Conservation (phyloP, 2,888 invertebrate species). For the Cenopis cana region DNA sequence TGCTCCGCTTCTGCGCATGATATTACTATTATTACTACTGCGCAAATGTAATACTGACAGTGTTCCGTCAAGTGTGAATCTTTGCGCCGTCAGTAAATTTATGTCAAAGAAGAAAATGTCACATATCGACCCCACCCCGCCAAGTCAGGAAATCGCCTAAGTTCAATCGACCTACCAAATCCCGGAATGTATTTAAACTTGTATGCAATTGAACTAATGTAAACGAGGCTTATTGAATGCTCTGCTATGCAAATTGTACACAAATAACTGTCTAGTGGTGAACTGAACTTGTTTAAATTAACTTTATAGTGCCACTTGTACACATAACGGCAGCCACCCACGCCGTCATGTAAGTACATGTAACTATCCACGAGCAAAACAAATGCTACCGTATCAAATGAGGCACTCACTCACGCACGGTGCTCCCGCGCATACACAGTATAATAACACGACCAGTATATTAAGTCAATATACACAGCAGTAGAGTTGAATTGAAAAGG, state of each 20-base stretch:
- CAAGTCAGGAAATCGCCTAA: too few relatives aligned
- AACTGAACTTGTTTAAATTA: slow-evolving; percentile 2
- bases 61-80: too few relatives aligned
- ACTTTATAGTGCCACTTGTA: neutral
- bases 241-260: slow-evolving; percentile 12
- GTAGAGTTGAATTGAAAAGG: too few relatives aligned
- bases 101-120: too few relatives aligned
- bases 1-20: too few relatives aligned
- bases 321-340: slow-evolving; percentile 27
- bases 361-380: slow-evolving; percentile 26
- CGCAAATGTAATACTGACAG: too few relatives aligned
- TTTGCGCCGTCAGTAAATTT: too few relatives aligned
- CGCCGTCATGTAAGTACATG: slow-evolving; percentile 9
- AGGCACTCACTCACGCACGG: slow-evolving; percentile 16
- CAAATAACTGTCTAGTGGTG: neutral
- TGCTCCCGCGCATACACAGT: slow-evolving; percentile 18
- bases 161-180: too few relatives aligned
- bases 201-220: too few relatives aligned
- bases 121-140: too few relatives aligned
- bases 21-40: too few relatives aligned
- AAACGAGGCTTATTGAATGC: neutral
- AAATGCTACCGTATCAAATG: slow-evolving; percentile 34
- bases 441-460: neutral
- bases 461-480: neutral
- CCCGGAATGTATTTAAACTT: too few relatives aligned